phyloP scores from a whole-genome alignment of 2,797 vertebrate species.

The Bryconaethiops microstoma region DNA sequence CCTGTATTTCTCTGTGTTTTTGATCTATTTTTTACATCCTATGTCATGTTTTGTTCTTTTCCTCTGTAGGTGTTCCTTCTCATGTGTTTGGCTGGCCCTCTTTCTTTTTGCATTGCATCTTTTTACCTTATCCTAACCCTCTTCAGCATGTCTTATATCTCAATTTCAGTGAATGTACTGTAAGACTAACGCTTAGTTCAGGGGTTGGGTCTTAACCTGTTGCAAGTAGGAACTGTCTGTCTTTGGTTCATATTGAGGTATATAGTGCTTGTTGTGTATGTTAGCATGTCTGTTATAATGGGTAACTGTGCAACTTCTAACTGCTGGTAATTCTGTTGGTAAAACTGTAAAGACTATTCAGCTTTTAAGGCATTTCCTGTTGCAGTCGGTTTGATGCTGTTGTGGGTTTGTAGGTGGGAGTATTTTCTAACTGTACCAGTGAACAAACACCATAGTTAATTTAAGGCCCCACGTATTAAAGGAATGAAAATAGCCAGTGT shows the following conservation, averaged over 20 bases:
- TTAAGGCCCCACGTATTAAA: not conserved
- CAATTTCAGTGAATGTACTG: constrained; percentile 6
- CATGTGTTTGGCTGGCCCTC: constrained; percentile 77
- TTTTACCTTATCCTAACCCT: constrained; percentile 71
- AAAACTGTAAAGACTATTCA: not conserved
- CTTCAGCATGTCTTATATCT: constrained; percentile 15
- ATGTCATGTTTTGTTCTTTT: constrained; percentile 62
- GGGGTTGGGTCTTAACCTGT: constrained; percentile 1
- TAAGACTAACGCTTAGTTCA: not conserved
- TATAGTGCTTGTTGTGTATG: not conserved
- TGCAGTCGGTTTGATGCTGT: constrained; percentile 10
- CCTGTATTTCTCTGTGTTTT: not conserved
- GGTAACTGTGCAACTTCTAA: not conserved
- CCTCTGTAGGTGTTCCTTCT: constrained; percentile 77
- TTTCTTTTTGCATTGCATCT: constrained; percentile 80
- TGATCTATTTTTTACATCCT: constrained; percentile 60
- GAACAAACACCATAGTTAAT: not conserved
- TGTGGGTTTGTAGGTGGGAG: constrained; percentile 16
- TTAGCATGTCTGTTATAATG: constrained; percentile 16
- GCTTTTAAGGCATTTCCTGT: not conserved
- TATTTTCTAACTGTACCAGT: not conserved
- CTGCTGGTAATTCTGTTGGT: not conserved
- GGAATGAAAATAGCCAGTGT: not conserved
- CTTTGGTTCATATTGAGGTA: not conserved
- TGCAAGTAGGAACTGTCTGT: not conserved